These are phyloP conservation scores for Drosophila yakuba DNA, from an alignment of 1,140 invertebrate genomes.

Conservation along the genomic window DNA sequence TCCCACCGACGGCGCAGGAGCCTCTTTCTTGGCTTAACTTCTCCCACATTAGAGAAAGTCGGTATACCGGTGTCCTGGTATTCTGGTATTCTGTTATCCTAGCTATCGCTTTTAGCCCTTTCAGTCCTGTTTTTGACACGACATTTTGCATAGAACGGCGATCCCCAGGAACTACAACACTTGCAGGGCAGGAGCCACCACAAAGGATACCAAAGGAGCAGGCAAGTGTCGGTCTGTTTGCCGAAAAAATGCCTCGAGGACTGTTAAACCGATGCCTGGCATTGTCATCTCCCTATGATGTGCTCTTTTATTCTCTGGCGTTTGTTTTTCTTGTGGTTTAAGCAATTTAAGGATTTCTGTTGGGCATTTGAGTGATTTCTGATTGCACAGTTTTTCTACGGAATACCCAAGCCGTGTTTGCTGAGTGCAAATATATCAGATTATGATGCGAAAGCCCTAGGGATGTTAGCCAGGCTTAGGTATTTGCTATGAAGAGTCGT, in stretches of 20 bases:
- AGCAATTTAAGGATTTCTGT: conserved; percentile 61
- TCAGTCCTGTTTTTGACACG: conserved; percentile 64
- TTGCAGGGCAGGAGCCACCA: conserved; percentile 37
- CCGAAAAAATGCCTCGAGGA: conserved; percentile 65
- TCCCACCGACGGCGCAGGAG: conserved; percentile 4
- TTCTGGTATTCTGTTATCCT: background rate
- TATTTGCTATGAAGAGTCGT: conserved; percentile 13
- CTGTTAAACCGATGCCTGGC: conserved; percentile 41
- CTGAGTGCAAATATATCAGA: conserved; percentile 40
- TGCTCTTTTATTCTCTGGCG: conserved; percentile 12
- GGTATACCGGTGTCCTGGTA: background rate
- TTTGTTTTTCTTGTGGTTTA: conserved; percentile 48
- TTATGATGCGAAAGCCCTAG: conserved; percentile 21
- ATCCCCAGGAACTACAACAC: conserved; percentile 44
- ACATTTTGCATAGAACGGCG: conserved; percentile 53
- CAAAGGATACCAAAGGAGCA: conserved; percentile 61
- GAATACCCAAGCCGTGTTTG: conserved; percentile 7
- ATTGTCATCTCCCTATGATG: conserved; percentile 32
- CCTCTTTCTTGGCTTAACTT: conserved; percentile 56
- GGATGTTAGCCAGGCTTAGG: conserved; percentile 26
- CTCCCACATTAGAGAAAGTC: background rate
- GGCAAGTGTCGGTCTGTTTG: conserved; percentile 73
- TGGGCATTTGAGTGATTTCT: conserved; percentile 45
- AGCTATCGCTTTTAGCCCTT: conserved; percentile 38
- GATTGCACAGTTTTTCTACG: conserved; percentile 31